Base-by-base conservation (phyloP, 2,797 vertebrate genomes). In the Lepilemur ruficaudatus region DNA sequence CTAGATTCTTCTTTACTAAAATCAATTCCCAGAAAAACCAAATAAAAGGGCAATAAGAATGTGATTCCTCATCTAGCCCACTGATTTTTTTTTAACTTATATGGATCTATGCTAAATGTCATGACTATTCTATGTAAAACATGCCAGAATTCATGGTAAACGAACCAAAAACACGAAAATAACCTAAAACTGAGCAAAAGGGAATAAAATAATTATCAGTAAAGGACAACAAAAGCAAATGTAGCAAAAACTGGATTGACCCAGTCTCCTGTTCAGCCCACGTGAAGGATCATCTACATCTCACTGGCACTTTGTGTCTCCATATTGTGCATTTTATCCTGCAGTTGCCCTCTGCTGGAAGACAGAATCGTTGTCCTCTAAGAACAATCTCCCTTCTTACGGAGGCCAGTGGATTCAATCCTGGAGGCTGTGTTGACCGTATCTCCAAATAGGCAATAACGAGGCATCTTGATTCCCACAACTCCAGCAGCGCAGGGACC, bases 401-500 rank as follows among this genome's bases (percentile, higher is more conserved):
- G 99, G 94, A 99, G 98, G 98, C 99, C 99, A 0, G 99, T 99
- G 95, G 99, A 99, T 98, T 99, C 99, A 99, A 99, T 99, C 87
- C 99, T 98, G 0, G 99, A 99, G 50, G 99, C 99, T 0, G 99
- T 99, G 98, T 99, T 99, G 97, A 99, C 99, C 0, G 99, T 99
- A 35, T 99, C 99, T 63, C 99, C 99, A 89, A 99, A 99, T 15
- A 99, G 98, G 97, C 99, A 99, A 92, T 99, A 99, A 41, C 99
- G 99, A 93, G 99, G 99, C 99, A 99, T 99, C 98, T 99, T 99
- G 98, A 99, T 99, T 59, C 99, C 99, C 91, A 99, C 99, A 5
- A 99, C 99, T 93, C 99, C 99, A 32, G 99, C 99, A 0, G 99
- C 99, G 98, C 99, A 99, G 0, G 99, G 99, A 57, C 99, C 99